A percentile compares a stretch with the other conserved stretches of the same genome.
Evolutionary conservation across 2,888 invertebrate species (phyloP).

Genomic region (Acleris laterana): DNA sequence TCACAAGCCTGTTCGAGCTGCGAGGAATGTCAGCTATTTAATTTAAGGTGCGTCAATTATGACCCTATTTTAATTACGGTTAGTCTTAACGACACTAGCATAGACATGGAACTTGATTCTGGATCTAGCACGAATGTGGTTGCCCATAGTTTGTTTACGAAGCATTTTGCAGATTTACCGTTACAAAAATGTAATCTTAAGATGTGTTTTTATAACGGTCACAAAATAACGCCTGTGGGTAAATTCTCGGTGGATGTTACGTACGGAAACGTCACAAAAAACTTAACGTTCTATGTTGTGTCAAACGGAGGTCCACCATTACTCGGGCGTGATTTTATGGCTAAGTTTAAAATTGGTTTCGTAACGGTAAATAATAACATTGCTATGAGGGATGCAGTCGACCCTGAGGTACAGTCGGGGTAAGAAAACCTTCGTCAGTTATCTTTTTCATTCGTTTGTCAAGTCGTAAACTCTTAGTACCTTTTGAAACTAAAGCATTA

Average conservation of each 20-base stretch:
- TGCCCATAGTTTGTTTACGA: not conserved
- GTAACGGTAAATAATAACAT: not conserved
- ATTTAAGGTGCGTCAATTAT: slow-evolving; percentile 26
- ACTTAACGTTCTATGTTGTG: slow-evolving; percentile 22
- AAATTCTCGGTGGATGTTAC: slow-evolving; percentile 4
- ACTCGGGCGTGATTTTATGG: no score
- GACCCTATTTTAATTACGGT: slow-evolving; percentile 18
- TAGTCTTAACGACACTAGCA: not conserved
- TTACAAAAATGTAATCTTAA: slow-evolving; percentile 3
- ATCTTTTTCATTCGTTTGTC: no score
- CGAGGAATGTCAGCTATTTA: slow-evolving; percentile 29
- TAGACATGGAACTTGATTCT: slow-evolving; percentile 33
- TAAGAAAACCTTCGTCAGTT: no score
- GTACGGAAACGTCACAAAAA: not conserved
- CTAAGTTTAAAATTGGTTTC: slow-evolving; percentile 11
- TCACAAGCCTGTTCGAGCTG: slow-evolving; percentile 6
- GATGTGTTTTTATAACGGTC: slow-evolving; percentile 33
- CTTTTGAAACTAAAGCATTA: no score
- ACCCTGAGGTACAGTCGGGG: slow-evolving; percentile 1
- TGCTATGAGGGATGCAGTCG: not conserved
- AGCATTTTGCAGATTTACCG: not conserved
- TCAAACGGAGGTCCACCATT: slow-evolving; percentile 28
- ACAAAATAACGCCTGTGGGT: slow-evolving; percentile 33
- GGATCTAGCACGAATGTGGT: slow-evolving; percentile 16
- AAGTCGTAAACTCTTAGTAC: no score